phyloP scores from a whole-genome alignment of 2,113 vertebrate genomes.

The Lontra canadensis region DNA sequence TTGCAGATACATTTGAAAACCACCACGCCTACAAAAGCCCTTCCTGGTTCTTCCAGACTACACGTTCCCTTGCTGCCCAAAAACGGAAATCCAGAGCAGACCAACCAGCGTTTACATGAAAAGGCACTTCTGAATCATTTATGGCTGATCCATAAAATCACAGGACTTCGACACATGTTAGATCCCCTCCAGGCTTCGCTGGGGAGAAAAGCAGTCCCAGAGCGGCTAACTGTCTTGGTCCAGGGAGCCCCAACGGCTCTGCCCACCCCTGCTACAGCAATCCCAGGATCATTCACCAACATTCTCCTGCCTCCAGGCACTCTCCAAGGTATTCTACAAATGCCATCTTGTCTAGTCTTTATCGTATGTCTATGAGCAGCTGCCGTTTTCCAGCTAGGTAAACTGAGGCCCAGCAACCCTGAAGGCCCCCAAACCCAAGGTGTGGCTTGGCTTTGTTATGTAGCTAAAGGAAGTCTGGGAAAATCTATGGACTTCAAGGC shows the following conservation, averaged over 20 bases:
- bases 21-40: background rate
- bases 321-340: background rate
- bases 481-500: background rate
- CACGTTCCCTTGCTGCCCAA: background rate
- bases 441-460: background rate
- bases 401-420: background rate
- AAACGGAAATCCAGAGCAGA: background rate
- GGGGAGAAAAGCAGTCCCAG: background rate
- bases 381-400: background rate
- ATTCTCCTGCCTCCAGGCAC: background rate
- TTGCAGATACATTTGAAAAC: background rate
- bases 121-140: background rate
- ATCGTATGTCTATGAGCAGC: background rate
- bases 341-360: background rate
- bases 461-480: background rate
- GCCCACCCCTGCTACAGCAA: background rate
- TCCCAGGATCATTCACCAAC: background rate
- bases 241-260: background rate
- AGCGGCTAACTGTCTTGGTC: background rate
- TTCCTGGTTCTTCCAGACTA: background rate
- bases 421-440: background rate
- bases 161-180: background rate
- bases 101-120: background rate
- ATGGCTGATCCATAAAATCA: background rate
- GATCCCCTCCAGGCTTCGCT: background rate